These are phyloP conservation scores for Macaca fascicularis DNA, from an alignment of 2,113 vertebrate genomes.

Conservation along the genomic window DNA sequence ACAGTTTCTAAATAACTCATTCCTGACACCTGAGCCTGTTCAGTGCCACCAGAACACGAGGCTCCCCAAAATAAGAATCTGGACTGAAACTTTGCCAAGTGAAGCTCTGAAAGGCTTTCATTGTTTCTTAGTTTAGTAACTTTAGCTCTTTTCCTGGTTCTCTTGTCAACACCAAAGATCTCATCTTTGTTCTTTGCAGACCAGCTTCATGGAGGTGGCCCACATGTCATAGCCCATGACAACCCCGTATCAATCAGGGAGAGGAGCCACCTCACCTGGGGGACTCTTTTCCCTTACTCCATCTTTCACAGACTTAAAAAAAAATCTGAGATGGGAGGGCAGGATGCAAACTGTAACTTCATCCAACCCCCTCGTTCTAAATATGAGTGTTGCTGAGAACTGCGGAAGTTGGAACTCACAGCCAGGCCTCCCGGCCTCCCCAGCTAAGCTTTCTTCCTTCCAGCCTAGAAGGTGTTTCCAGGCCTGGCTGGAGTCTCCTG, in stretches of 20 bases:
- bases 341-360: neutral
- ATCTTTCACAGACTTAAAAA: rapidly evolving
- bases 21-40: neutral
- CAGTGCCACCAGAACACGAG: neutral
- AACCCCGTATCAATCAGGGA: too few relatives aligned
- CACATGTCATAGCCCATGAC: rapidly evolving
- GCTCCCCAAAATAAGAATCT: neutral
- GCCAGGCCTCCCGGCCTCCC: neutral
- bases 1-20: conserved; percentile 67
- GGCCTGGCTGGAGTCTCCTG: neutral
- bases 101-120: rapidly evolving
- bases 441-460: neutral
- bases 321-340: neutral
- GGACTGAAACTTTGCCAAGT: neutral
- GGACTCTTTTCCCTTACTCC: neutral
- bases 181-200: neutral
- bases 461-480: neutral
- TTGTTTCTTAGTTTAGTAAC: rapidly evolving
- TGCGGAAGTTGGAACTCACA: neutral
- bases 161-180: neutral
- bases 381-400: neutral
- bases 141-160: rapidly evolving
- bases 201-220: neutral
- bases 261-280: neutral
- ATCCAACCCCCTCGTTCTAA: neutral